These are phyloP conservation scores for Cosmopolites sordidus DNA, from an alignment of 2,888 invertebrate species.

Conservation along the genomic window DNA sequence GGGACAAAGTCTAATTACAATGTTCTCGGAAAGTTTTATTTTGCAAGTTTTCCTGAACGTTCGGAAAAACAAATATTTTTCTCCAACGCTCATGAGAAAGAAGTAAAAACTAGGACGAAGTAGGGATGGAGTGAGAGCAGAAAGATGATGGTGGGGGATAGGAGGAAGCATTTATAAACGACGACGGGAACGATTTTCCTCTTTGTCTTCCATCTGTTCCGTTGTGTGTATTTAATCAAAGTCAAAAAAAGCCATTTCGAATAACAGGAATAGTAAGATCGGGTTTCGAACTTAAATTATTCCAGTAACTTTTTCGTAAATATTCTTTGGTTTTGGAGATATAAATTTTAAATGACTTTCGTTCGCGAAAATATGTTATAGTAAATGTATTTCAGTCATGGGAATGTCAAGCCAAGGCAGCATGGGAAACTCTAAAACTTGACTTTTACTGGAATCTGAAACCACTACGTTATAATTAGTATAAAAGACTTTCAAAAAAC, in stretches of 20 bases:
- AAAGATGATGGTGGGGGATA: too few relatives aligned
- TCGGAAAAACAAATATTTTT: background rate
- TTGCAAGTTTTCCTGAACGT: background rate
- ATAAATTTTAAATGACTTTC: too few relatives aligned
- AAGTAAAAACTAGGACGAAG: conserved; percentile 1
- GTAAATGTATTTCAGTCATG: too few relatives aligned
- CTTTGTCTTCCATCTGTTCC: conserved; percentile 1
- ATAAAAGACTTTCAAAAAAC: too few relatives aligned
- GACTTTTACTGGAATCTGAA: too few relatives aligned
- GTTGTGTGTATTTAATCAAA: conserved; percentile 1
- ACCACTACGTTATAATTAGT: too few relatives aligned
- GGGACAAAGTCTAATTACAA: too few relatives aligned
- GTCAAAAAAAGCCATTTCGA: conserved; percentile 1
- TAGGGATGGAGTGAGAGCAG: background rate
- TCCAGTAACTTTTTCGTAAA: background rate
- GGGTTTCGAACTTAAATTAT: background rate
- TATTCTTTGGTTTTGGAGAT: too few relatives aligned
- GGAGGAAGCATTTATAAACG: too few relatives aligned
- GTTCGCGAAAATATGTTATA: too few relatives aligned
- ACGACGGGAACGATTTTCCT: background rate
- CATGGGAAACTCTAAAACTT: too few relatives aligned
- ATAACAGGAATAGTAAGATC: background rate
- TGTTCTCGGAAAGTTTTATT: background rate
- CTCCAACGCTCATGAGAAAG: background rate
- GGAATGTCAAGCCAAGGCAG: too few relatives aligned